A percentile compares a stretch with the other conserved stretches of the same genome.
Conservation (phyloP, 2,888 invertebrate species). For the Portevinia maculata region DNA sequence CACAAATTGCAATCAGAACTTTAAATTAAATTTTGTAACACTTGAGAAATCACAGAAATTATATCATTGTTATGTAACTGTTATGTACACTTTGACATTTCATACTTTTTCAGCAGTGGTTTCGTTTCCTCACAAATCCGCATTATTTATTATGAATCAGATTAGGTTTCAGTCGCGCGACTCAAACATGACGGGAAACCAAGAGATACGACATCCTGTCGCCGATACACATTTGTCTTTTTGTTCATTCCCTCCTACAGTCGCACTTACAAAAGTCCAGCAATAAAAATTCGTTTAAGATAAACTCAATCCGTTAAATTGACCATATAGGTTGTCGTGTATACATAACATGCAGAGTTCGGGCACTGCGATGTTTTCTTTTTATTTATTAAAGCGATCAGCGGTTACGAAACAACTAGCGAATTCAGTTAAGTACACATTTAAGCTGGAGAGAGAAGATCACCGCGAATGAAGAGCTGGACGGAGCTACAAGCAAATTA, state of each 20-base stretch:
- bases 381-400: conserved; percentile 60
- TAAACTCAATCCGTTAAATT: conserved; percentile 62
- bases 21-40: too few species aligned
- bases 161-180: conserved; percentile 79
- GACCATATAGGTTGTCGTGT: conserved; percentile 5
- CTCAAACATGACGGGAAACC: conserved; percentile 68
- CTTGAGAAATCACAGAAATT: too few species aligned
- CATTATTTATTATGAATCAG: conserved; percentile 81
- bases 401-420: conserved; percentile 41
- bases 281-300: conserved; percentile 65
- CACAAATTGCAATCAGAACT: too few species aligned
- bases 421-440: conserved; percentile 33
- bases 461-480: conserved; percentile 46
- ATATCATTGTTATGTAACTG: too few species aligned
- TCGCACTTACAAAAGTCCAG: conserved; percentile 28
- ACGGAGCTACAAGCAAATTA: conserved; percentile 67
- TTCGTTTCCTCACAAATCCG: conserved; percentile 67
- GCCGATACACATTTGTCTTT: conserved; percentile 67
- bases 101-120: conserved; percentile 42
- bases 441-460: conserved; percentile 10
- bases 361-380: conserved; percentile 42
- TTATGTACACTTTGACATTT: too few species aligned
- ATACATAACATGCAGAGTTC: conserved; percentile 32
- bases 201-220: conserved; percentile 73
- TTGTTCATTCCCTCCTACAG: conserved; percentile 10